Evolutionary conservation across 35 echinoderm and acorn worm species (phyloP), one percentile per base, ranked within the genome.

Genomic region (Anneissia japonica): DNA sequence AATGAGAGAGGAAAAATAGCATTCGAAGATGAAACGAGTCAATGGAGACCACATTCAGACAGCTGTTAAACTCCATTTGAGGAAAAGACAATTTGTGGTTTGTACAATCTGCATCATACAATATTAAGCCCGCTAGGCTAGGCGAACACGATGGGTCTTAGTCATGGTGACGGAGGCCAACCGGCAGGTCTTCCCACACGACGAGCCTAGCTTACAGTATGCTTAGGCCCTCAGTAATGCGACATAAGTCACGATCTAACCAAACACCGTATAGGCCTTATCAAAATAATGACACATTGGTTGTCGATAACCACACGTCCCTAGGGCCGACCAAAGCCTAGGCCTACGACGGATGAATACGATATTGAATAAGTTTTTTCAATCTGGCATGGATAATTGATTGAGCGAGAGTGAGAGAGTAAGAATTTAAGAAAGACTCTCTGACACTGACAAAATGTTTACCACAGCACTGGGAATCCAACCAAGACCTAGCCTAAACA

Each of bases 1-100:
- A n/a, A n/a, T n/a, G n/a, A n/a, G 51, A 23, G 21, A 6, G 26
- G 51, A 64, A 64, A 16, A 64, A 64, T 23, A 6, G 51, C 1
- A 2, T 64, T 16, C 19, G 86, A 87, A 55, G 55, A 87, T 87
- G 86, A 87, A 87, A 78, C 75, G 86, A 17, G 89, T 95, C 11
- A 88, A 91, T 35, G 85, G 85, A 43, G 93, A 95, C 14, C 84
- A 91, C 35, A 91, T 95, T 33, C 93, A 95, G 36, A 41, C 89
- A 81, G 90, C 90, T 77, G 82, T 91, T 82, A 38, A 86, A 7
- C 86, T 85, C 37, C 89, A 95, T 91, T 40, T 95, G 75, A 95
- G 91, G 72, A 76, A 82, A 37, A 72, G 93, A 74, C 80, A 95
- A 34, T 95, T 85, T 37, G 91, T 95, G 79, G 93, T 95, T 83